Evolutionary conservation across 2,797 vertebrate genomes (phyloP).

Genomic region (Pseudomugil tenellus): DNA sequence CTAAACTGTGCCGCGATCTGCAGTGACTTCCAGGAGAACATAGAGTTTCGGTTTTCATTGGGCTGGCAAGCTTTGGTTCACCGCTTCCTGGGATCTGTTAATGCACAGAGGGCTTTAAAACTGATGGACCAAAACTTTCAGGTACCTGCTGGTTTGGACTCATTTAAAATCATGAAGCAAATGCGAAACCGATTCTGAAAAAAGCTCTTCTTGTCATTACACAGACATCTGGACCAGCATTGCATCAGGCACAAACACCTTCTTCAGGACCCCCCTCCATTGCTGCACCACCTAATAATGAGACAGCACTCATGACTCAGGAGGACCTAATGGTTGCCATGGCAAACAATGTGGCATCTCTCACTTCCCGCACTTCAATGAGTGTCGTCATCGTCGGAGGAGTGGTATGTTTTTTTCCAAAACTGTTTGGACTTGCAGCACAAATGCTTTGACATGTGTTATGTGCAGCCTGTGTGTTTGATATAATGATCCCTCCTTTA

Average conservation of each 20-base stretch:
- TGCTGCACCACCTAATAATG: slow-evolving; percentile 63
- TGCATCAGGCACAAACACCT: slow-evolving; percentile 85
- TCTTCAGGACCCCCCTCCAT: slow-evolving; percentile 78
- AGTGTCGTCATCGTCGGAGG: slow-evolving; percentile 89
- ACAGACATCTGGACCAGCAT: slow-evolving; percentile 79
- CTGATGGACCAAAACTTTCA: slow-evolving; percentile 89
- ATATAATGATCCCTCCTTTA: too few species aligned
- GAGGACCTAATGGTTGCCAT: slow-evolving; percentile 92
- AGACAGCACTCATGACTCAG: slow-evolving; percentile 80
- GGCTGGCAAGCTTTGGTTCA: slow-evolving; percentile 91
- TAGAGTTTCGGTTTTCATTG: slow-evolving; percentile 93
- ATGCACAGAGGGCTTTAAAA: slow-evolving; percentile 87
- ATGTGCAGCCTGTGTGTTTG: background rate
- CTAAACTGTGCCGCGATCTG: slow-evolving; percentile 93
- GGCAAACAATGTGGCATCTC: slow-evolving; percentile 88
- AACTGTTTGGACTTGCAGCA: background rate
- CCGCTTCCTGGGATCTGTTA: slow-evolving; percentile 91
- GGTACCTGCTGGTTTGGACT: slow-evolving; percentile 64
- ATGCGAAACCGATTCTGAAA: background rate
- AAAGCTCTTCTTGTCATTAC: background rate
- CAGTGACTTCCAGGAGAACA: slow-evolving; percentile 96
- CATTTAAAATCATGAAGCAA: background rate
- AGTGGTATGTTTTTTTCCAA: slow-evolving; percentile 86
- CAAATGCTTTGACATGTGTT: background rate
- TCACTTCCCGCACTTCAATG: slow-evolving; percentile 94